Evolutionary conservation across 2,113 vertebrate species (phyloP).

Genomic region (Dinomys branickii): DNA sequence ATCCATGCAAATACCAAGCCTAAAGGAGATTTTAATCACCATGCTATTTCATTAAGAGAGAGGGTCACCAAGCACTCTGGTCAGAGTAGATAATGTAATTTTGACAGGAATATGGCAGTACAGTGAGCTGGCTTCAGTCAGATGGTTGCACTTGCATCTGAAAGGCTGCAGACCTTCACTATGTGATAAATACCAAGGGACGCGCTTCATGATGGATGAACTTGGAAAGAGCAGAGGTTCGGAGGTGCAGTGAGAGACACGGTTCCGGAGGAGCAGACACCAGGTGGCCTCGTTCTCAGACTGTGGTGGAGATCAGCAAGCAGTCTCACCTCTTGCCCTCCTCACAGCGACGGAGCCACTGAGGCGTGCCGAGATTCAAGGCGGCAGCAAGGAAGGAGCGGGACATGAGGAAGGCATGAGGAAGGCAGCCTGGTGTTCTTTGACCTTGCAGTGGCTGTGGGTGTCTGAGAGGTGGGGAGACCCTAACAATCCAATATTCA

Average conservation of each 20-base stretch:
- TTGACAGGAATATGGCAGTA: not conserved
- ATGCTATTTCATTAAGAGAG: conserved; percentile 34
- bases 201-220: not conserved
- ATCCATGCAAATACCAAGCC: not conserved
- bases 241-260: not conserved
- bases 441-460: not conserved
- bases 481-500: not conserved
- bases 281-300: fast-evolving
- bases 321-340: fast-evolving
- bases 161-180: not conserved
- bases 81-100: conserved; percentile 3
- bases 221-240: not conserved
- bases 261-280: not conserved
- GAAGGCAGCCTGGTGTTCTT: fast-evolving
- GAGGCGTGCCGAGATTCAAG: not conserved
- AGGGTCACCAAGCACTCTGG: not conserved
- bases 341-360: not conserved
- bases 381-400: fast-evolving
- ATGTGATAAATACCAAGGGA: not conserved
- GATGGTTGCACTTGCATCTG: not conserved
- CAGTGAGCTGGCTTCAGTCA: not conserved
- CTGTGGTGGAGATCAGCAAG: fast-evolving
- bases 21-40: not conserved
- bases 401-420: not conserved
- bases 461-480: not conserved